Evolutionary conservation across 2,113 vertebrate genomes (phyloP).

Genomic region (Anarrhichthys ocellatus): DNA sequence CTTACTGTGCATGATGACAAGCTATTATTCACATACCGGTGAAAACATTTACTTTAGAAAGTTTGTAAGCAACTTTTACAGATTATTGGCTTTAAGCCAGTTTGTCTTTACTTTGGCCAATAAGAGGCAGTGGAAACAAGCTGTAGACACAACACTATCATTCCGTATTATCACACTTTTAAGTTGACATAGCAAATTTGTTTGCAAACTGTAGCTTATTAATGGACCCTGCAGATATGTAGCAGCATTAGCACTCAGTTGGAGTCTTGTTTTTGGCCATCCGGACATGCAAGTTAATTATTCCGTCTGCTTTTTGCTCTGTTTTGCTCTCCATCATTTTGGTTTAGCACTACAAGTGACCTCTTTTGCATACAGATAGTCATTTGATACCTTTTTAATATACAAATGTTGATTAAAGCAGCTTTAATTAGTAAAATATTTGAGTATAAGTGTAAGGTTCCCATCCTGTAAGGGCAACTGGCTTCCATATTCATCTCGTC

Average conservation of each 20-base stretch:
- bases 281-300: background rate
- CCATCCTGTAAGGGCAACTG: background rate
- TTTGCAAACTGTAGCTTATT: background rate
- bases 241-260: background rate
- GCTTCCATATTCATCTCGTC: background rate
- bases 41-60: constrained; percentile 13
- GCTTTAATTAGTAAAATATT: background rate
- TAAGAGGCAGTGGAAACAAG: background rate
- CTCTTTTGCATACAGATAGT: background rate
- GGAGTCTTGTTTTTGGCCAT: background rate
- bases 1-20: constrained; percentile 12
- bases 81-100: background rate
- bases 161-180: background rate
- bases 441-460: background rate
- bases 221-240: background rate
- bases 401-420: background rate
- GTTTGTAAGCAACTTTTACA: background rate
- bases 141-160: background rate
- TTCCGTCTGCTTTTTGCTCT: background rate
- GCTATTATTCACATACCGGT: constrained; percentile 5
- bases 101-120: background rate
- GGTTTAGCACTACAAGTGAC: background rate
- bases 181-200: background rate
- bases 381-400: background rate
- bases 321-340: background rate